Conservation (phyloP, 2,113 vertebrate species). For the Cyprinodon brontotheroides region DNA sequence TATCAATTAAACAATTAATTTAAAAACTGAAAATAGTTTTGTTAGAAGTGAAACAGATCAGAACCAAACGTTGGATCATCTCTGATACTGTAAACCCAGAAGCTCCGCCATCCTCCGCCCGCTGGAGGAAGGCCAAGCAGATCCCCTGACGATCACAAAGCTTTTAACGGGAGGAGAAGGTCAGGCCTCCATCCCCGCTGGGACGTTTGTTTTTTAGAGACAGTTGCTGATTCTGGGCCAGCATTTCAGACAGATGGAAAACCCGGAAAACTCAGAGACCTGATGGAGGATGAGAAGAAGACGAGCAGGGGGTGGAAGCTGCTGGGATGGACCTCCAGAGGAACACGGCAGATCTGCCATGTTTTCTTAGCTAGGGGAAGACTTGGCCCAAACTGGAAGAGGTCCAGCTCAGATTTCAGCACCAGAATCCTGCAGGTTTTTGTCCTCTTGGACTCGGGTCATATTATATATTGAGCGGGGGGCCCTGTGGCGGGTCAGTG, state of each 20-base stretch:
- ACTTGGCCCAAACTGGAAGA: constrained; percentile 27
- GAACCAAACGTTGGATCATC: too few species aligned
- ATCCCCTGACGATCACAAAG: constrained; percentile 52
- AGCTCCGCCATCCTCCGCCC: too few species aligned
- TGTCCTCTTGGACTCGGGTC: constrained; percentile 34
- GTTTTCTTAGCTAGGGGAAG: constrained; percentile 57
- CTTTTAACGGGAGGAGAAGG: constrained; percentile 74
- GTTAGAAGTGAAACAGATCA: too few species aligned
- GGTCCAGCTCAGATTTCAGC: constrained; percentile 57
- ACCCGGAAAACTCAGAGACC: constrained; percentile 20
- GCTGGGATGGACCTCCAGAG: too few species aligned
- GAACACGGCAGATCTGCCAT: constrained; percentile 27
- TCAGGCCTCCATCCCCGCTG: constrained; percentile 44
- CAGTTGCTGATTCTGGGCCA: constrained; percentile 7
- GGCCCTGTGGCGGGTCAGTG: constrained; percentile 25
- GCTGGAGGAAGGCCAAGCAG: not conserved
- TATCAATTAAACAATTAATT: too few species aligned
- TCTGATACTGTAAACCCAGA: too few species aligned
- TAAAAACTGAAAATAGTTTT: too few species aligned
- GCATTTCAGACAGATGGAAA: constrained; percentile 1
- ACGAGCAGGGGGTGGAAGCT: constrained; percentile 8
- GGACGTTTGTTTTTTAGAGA: constrained; percentile 45
- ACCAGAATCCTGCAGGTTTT: constrained; percentile 7
- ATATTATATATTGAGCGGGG: constrained; percentile 47
- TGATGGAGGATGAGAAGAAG: constrained; percentile 35